A percentile compares a stretch with the other conserved stretches of the same genome.
Conservation (phyloP, 2,888 invertebrate genomes). For the Andrena bicolor region DNA sequence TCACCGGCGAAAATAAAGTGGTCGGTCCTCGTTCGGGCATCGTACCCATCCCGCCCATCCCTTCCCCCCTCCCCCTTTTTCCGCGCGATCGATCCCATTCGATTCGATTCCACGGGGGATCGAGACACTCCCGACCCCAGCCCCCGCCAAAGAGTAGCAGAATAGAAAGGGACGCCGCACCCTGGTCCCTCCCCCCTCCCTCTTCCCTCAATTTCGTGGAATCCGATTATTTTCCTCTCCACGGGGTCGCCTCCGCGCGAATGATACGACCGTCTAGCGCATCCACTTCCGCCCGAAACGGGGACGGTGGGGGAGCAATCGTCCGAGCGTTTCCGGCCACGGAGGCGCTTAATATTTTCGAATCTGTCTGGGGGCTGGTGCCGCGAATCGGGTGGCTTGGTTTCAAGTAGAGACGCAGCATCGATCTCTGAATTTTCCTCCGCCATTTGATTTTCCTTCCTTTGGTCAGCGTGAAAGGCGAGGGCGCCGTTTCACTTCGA, state of each 20-base stretch:
- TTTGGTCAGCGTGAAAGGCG: too few relatives aligned
- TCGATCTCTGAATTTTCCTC: too few relatives aligned
- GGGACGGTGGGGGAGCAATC: constrained; percentile 26
- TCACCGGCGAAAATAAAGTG: constrained; percentile 87
- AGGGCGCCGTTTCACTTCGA: too few relatives aligned
- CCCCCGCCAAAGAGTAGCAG: neutral
- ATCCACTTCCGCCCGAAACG: constrained; percentile 35
- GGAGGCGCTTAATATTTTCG: constrained; percentile 61
- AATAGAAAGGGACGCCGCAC: neutral
- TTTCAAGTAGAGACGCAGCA: neutral
- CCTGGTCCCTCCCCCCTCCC: neutral
- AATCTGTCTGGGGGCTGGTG: constrained; percentile 42
- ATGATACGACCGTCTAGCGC: constrained; percentile 64
- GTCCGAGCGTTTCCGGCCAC: constrained; percentile 39
- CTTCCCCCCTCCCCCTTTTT: constrained; percentile 22
- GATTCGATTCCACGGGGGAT: constrained; percentile 66
- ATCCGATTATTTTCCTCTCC: constrained; percentile 73
- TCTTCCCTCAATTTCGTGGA: constrained; percentile 56
- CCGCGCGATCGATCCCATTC: constrained; percentile 69
- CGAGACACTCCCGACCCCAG: constrained; percentile 25
- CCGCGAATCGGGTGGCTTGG: constrained; percentile 5
- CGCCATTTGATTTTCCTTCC: too few relatives aligned
- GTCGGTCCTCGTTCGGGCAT: constrained; percentile 79
- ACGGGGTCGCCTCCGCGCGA: constrained; percentile 45
- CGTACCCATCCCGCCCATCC: neutral